A percentile compares a stretch with the other conserved stretches of the same genome.
These are phyloP conservation scores for Microcebus ravelobensis DNA, from an alignment of 2,113 vertebrate species.

Conservation along the genomic window DNA sequence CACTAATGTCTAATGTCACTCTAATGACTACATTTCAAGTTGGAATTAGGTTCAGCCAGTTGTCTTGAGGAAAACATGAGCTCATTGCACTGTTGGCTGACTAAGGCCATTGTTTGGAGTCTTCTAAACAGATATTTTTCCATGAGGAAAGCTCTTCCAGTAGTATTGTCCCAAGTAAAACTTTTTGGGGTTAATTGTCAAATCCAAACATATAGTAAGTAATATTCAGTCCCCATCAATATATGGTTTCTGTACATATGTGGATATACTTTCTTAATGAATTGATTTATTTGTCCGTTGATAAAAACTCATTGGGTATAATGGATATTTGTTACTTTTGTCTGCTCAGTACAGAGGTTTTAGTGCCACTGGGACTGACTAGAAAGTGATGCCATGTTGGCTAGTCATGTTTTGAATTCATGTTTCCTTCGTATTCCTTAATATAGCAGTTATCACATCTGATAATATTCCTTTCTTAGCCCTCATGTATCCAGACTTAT, in stretches of 20 bases:
- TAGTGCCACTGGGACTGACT: neutral
- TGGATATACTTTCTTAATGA: neutral
- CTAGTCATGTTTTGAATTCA: neutral
- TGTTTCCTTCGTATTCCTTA: neutral
- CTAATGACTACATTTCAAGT: neutral
- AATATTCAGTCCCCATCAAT: neutral
- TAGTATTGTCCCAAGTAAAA: neutral
- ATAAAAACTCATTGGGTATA: neutral
- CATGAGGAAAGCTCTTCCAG: neutral
- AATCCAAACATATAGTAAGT: neutral
- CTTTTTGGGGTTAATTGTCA: neutral
- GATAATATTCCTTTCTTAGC: neutral
- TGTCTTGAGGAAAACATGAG: conserved; percentile 4
- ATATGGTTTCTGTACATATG: neutral
- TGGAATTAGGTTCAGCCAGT: neutral
- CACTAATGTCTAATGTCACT: neutral
- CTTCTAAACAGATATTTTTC: neutral
- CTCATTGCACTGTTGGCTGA: neutral
- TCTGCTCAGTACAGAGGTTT: neutral
- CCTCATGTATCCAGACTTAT: neutral
- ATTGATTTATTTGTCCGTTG: neutral
- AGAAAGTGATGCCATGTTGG: neutral
- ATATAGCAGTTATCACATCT: neutral
- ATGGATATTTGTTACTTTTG: neutral
- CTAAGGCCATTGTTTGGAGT: neutral